Percentiles rank a stretch among this genome's conserved stretches.
phyloP scores from a whole-genome alignment of 2,888 invertebrate species.

The Entomobrya multifasciata region DNA sequence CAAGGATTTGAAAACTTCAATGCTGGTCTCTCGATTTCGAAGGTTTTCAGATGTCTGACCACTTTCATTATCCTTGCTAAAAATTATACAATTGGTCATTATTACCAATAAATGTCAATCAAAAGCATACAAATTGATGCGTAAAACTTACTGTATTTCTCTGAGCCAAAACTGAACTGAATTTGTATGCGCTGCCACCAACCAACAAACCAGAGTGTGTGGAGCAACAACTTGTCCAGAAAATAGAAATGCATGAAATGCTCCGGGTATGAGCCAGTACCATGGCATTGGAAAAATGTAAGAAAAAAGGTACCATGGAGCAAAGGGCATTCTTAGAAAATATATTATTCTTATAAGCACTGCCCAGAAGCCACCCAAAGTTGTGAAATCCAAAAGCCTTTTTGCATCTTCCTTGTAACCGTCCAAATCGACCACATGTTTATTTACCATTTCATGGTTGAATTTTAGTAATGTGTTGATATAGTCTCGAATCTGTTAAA shows the following conservation, averaged over 20 bases:
- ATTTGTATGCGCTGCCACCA: constrained; percentile 64
- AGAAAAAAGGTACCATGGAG: no score
- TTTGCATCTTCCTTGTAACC: constrained; percentile 40
- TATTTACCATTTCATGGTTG: constrained; percentile 31
- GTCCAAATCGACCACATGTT: constrained; percentile 56
- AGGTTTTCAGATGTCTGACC: constrained; percentile 52
- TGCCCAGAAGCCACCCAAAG: constrained; percentile 43
- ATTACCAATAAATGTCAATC: not conserved
- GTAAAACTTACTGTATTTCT: constrained; percentile 72
- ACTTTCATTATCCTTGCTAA: constrained; percentile 64
- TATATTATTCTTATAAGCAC: constrained; percentile 38
- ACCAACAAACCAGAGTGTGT: constrained; percentile 58
- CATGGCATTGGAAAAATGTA: no score
- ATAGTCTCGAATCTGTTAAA: constrained; percentile 40
- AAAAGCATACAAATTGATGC: not conserved
- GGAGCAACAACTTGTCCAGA: constrained; percentile 59
- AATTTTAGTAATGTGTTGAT: constrained; percentile 65
- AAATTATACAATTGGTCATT: not conserved
- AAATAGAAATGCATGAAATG: constrained; percentile 65
- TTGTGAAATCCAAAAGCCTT: constrained; percentile 35
- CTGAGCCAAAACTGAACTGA: constrained; percentile 66
- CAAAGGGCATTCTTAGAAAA: constrained; percentile 53
- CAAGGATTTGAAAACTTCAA: constrained; percentile 58
- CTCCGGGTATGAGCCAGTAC: no score
- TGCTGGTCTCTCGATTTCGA: constrained; percentile 5